phyloP scores from a whole-genome alignment of 2,113 vertebrate genomes.

The Indri indri region DNA sequence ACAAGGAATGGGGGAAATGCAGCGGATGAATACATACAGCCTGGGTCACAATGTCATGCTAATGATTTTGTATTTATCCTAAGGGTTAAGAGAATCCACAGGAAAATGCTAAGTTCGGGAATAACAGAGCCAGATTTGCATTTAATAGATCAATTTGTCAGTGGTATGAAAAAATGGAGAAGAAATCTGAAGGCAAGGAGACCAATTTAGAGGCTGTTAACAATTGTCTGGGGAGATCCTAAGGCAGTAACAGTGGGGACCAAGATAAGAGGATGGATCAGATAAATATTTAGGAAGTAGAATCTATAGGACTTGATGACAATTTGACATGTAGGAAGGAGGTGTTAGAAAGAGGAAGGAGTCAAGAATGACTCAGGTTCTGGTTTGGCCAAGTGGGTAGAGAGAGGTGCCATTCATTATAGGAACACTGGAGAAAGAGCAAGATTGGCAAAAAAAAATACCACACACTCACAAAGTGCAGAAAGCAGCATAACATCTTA shows the following conservation, averaged over 20 bases:
- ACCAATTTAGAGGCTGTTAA: background rate
- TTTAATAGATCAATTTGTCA: background rate
- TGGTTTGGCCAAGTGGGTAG: background rate
- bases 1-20: background rate
- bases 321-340: background rate
- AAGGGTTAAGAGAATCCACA: background rate
- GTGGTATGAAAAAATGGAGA: background rate
- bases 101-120: background rate
- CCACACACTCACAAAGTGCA: background rate
- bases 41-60: background rate
- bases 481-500: background rate
- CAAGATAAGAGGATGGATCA: background rate
- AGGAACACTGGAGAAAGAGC: background rate
- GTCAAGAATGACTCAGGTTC: background rate
- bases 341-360: background rate
- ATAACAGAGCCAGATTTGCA: background rate
- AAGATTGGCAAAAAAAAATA: background rate
- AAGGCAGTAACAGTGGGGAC: background rate
- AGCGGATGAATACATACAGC: background rate
- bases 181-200: background rate
- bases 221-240: background rate
- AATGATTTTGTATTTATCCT: background rate
- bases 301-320: background rate
- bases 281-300: background rate
- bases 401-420: background rate